Evolutionary conservation across 2,113 vertebrate species (phyloP).

Genomic region (Scalopus aquaticus): DNA sequence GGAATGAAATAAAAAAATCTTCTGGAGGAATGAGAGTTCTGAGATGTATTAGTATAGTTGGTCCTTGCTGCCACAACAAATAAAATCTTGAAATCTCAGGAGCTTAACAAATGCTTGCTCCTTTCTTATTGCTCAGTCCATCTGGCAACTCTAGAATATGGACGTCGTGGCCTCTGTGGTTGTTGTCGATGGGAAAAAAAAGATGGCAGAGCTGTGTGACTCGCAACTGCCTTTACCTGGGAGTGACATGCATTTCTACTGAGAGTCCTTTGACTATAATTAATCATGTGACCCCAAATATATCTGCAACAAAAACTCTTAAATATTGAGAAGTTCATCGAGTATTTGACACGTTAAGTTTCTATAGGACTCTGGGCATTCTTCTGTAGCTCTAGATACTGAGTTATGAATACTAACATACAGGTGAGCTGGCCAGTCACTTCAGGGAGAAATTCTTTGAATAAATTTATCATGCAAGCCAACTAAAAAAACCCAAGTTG

Average conservation of each 20-base stretch:
- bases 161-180: background rate
- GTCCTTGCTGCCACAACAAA: background rate
- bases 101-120: background rate
- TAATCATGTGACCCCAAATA: background rate
- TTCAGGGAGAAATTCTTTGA: background rate
- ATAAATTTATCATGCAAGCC: background rate
- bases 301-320: background rate
- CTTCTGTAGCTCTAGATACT: background rate
- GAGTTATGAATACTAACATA: background rate
- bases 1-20: background rate
- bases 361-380: background rate
- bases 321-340: background rate
- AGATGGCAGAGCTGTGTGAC: background rate
- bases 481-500: background rate
- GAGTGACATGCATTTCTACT: background rate
- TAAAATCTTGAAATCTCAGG: background rate
- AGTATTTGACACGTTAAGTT: background rate
- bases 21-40: background rate
- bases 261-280: background rate
- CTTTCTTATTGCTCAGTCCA: background rate
- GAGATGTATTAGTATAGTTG: background rate
- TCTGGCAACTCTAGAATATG: background rate
- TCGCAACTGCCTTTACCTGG: background rate
- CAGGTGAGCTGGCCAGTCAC: background rate
- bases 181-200: background rate